Percentiles rank a stretch among this genome's conserved stretches.
phyloP scores from a whole-genome alignment of 2,113 vertebrate genomes.

The Sylvia atricapilla region DNA sequence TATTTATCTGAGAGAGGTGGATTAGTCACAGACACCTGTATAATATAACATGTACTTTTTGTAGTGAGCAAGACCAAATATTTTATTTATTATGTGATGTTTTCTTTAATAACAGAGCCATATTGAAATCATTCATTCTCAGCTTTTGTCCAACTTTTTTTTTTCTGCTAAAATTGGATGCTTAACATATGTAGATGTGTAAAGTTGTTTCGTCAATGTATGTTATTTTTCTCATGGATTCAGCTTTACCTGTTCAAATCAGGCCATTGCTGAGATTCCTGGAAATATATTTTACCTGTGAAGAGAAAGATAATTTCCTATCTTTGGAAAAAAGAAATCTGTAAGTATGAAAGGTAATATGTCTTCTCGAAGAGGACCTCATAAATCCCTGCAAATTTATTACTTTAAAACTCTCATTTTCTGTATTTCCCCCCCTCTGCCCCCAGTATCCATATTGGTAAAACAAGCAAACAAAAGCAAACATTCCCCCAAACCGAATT shows the following conservation, averaged over 20 bases:
- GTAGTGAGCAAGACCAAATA: neutral
- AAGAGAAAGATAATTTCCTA: neutral
- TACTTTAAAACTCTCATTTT: neutral
- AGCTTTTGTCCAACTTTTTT: neutral
- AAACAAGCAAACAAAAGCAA: neutral
- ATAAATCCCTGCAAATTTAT: neutral
- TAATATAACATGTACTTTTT: neutral
- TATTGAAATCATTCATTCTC: neutral
- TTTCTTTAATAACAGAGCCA: neutral
- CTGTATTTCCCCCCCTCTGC: neutral
- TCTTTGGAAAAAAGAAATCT: neutral
- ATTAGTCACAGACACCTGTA: neutral
- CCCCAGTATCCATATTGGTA: neutral
- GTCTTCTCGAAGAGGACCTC: neutral
- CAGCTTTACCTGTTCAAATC: neutral
- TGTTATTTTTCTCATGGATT: neutral
- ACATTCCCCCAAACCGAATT: neutral
- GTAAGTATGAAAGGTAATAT: neutral
- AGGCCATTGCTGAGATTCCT: neutral
- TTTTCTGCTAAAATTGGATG: neutral
- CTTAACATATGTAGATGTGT: neutral
- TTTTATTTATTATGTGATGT: neutral
- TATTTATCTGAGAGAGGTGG: neutral
- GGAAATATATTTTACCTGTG: neutral
- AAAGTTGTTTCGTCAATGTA: neutral